Evolutionary conservation across 2,797 vertebrate genomes (phyloP).

Genomic region (Girardinus metallicus): DNA sequence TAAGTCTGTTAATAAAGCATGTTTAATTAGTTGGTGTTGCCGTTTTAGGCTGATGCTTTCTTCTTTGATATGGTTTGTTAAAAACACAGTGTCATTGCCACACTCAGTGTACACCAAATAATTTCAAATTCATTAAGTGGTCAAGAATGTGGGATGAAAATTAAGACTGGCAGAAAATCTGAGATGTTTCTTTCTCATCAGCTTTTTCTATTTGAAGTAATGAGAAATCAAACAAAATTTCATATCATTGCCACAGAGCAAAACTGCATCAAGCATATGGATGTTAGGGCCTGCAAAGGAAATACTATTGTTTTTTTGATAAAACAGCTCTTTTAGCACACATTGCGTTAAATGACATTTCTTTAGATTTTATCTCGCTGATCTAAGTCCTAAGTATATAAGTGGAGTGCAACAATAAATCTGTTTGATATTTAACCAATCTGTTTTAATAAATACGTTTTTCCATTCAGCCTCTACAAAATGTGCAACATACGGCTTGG

Average conservation of each 20-base stretch:
- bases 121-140: neutral
- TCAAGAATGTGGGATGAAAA: neutral
- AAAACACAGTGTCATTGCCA: neutral
- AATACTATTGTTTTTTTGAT: neutral
- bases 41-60: neutral
- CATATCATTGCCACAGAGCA: neutral
- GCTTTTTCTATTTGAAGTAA: neutral
- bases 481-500: neutral
- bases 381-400: neutral
- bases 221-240: neutral
- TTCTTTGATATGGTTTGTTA: neutral
- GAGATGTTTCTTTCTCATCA: neutral
- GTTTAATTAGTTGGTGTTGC: neutral
- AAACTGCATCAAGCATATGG: neutral
- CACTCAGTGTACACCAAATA: neutral
- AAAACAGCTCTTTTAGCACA: neutral
- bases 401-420: neutral
- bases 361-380: neutral
- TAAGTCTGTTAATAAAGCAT: neutral
- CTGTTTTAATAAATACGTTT: neutral
- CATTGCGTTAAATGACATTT: neutral
- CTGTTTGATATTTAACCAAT: neutral
- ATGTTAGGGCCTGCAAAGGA: neutral
- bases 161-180: neutral
- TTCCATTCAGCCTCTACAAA: neutral